Evolutionary conservation across 2,113 vertebrate species (phyloP), one percentile per base, ranked within the genome.

Genomic region (Pongo pygmaeus): DNA sequence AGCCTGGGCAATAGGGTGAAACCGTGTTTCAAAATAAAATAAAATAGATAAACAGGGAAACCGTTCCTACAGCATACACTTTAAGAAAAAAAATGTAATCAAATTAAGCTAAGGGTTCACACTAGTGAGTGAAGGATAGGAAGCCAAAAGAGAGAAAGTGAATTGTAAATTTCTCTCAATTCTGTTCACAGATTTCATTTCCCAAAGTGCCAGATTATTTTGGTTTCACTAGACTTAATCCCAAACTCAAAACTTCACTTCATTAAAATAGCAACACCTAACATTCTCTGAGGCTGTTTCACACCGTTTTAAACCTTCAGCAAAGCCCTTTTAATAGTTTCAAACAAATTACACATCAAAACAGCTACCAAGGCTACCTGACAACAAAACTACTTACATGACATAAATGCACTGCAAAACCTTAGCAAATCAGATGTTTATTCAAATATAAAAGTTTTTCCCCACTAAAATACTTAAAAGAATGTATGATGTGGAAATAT

Each of bases 321-420:
- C 84, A 98, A 96, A 98, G 20, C 13, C 30, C 93, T 98, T 98
- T 98, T 94, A 98, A 98, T 84, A 95, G 61, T 87, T 96, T 87
- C 92, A 93, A 98, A 84, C 40, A 98, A 98, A 98, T 98, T 97
- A 92, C 89, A 91, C 67, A 97, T 98, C 89, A 97, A 96, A 98
- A 87, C 23, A 8, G 0, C 89, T 97, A 84, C 57, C 93, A 67
- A 86, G 81, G 52, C 78, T 98, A 80, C 97, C 75, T 97, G 97
- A 94, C 95, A 98, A 98, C 93, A 48, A 40, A 97, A 75, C 85
- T 98, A 97, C 98, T 94, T 96, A 89, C 87, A 89, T 86, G 93
- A 88, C 18, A 97, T 72, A 97, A 97, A 97, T 22, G 88, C 0
- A 1, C 32, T 78, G 43, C 1, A 96, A 97, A 98, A 78, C 87